Evolutionary conservation across 1,140 invertebrate genomes (phyloP).

Genomic region (Prorops nasuta): DNA sequence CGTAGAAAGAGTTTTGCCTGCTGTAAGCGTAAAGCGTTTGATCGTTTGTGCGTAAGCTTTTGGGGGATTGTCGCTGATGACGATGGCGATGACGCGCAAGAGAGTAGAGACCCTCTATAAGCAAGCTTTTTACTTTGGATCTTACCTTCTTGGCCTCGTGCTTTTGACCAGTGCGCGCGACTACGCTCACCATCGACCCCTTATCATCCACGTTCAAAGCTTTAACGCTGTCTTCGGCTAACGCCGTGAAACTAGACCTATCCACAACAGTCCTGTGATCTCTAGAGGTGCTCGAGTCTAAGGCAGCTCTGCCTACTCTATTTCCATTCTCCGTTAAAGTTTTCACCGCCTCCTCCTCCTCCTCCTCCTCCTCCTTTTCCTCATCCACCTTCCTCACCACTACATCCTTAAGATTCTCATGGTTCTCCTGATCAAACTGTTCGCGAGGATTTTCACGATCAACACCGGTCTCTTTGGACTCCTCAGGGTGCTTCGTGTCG

Average conservation of each 20-base stretch:
- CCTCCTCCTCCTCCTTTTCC: too few species aligned
- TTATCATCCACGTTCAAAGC: too few species aligned
- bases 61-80: neutral
- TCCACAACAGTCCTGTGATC: conserved; percentile 1
- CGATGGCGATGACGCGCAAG: conserved; percentile 22
- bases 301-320: too few species aligned
- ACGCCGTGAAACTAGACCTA: conserved; percentile 10
- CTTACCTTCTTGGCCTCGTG: conserved; percentile 49
- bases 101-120: conserved; percentile 40
- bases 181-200: conserved; percentile 22
- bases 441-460: too few species aligned
- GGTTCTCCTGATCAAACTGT: too few species aligned
- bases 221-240: conserved; percentile 21
- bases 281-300: conserved; percentile 8
- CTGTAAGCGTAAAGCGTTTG: conserved; percentile 16
- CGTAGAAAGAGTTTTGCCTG: conserved; percentile 11
- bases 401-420: too few species aligned
- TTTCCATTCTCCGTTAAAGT: too few species aligned
- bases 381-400: too few species aligned
- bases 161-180: conserved; percentile 31
- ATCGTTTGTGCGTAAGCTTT: too few species aligned
- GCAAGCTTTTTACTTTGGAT: conserved; percentile 44
- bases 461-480: conserved; percentile 1
- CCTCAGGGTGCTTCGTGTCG: too few species aligned
- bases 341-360: too few species aligned